Evolutionary conservation across 92 coral and sea anemone genomes (phyloP), one percentile per base, ranked within the genome.

Genomic region (Heteractis magnifica): DNA sequence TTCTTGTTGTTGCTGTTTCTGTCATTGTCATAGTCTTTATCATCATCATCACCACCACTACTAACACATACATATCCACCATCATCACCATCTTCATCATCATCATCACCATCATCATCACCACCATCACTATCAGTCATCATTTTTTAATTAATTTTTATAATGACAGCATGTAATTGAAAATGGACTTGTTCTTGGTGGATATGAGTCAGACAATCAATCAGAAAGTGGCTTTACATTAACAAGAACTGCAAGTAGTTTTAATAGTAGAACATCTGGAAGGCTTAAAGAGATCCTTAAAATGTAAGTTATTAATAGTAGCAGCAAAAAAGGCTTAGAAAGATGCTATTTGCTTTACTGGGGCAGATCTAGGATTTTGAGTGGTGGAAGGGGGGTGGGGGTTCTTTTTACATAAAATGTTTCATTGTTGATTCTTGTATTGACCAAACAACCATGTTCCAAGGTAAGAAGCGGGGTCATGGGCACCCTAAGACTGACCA

Each of bases 121-220:
- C 3, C 44, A 34, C 3, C 44, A 65, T 16, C 72, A 65, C 13
- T 8, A 65, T 16, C 41, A 65, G 44, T 34, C 44, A 34, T 34
- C 44, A 34, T 65, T 65, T 18, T 65, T 65, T 65, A 34, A 34
- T 34, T 34, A 34, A 34, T 19, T 77, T 23, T 79, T 55, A 8
- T n/a, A 2, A 50, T 49, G 11, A 48, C 70, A 93, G 97, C 89
- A 92, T 58, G 88, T 87, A 15, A 83, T 93, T 71, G 90, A 93
- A 26, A 87, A 87, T 59, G 97, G 97, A n/a, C 89, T 93, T 41
- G 93, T 93, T 21, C 83, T 93, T 19, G 97, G 97, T 15, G 93
- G 88, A 21, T 93, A 87, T 76, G 97, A 93, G 65, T 73, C 70
- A 51, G 52, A 80, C 11, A 80, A 59, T 4, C 62, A 79, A 11